Percentiles rank a stretch among this genome's conserved stretches.
phyloP scores from a whole-genome alignment of 2,113 vertebrate species.

The Heliornis fulica region DNA sequence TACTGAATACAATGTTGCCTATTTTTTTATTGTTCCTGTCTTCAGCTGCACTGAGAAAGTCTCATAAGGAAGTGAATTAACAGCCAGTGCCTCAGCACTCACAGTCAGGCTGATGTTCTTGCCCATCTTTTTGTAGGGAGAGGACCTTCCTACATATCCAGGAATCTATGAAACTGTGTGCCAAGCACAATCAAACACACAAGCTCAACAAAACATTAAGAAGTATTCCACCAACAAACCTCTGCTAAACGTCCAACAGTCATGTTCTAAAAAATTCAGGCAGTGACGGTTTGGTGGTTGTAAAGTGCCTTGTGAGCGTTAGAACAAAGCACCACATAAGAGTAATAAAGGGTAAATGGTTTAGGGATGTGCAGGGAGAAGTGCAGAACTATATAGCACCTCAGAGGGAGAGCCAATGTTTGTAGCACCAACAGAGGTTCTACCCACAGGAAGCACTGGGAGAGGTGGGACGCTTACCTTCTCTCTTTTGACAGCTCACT shows the following conservation, averaged over 20 bases:
- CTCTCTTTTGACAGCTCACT: neutral
- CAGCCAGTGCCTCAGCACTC: neutral
- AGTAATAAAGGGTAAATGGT: neutral
- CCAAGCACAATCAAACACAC: neutral
- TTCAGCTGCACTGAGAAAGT: neutral
- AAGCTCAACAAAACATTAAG: neutral
- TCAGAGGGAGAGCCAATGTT: fast-evolving
- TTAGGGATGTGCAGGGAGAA: neutral
- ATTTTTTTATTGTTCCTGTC: neutral
- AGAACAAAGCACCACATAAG: neutral
- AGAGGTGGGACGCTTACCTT: neutral
- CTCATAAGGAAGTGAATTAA: neutral
- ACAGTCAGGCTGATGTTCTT: neutral
- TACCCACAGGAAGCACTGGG: neutral
- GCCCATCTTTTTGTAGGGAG: neutral
- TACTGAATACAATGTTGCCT: neutral
- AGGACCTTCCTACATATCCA: neutral
- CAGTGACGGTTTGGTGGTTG: neutral
- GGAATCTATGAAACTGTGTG: neutral
- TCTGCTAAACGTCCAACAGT: neutral
- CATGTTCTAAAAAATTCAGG: neutral
- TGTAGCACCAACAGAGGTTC: neutral
- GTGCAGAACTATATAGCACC: neutral
- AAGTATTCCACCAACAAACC: neutral
- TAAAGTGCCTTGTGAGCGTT: neutral